Base-by-base conservation (phyloP, 2,113 vertebrate species). In the Bostrychus sinensis region DNA sequence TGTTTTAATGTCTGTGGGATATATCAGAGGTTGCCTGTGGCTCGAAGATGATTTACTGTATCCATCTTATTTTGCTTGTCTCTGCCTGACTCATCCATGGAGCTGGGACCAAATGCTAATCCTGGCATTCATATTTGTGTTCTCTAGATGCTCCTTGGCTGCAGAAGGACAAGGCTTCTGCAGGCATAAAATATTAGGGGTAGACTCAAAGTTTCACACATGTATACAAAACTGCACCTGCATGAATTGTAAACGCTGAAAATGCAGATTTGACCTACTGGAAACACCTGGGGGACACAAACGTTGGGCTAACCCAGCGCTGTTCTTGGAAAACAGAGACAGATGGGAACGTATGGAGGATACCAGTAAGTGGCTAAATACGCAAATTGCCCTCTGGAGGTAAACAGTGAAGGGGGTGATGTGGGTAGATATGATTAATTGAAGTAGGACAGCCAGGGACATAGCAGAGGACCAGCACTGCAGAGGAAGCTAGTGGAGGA, bases 371-470 rank as follows among this genome's bases (percentile, higher is more conserved):
- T 17, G 71, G 70, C 84, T 84, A 87, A 85, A 88, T 86, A 88
- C 84, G 77, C 74, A 80, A 84, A 88, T 86, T 83, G 82, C 78
- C 80, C 87, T 80, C 81, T 85, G 72, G 87, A 87, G 83, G 81
- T 80, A 87, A 87, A 86, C 81, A 78, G 56, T 68, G 51, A 54
- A 16, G 67, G 56, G 73, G 74, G 78, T 73, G 57, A 74, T 39
- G 70, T 16, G 17, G 70, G 74, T n/a, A 79, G 81, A 88, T 86
- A 86, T 90, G 86, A 90, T 88, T 88, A 89, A 88, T 87, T 88
- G 80, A 89, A 90, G 81, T 85, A 87, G 88, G 88, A 88, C 88
- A 85, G 55, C 69, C 78, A 85, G 85, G 86, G 88, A 87, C 86
- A 72, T 72, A 48, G 73, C n/a, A 83, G 75, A 86, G 75, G 81